Evolutionary conservation across 2,797 vertebrate genomes (phyloP), one percentile per base, ranked within the genome.

Genomic region (Ataeniobius toweri): DNA sequence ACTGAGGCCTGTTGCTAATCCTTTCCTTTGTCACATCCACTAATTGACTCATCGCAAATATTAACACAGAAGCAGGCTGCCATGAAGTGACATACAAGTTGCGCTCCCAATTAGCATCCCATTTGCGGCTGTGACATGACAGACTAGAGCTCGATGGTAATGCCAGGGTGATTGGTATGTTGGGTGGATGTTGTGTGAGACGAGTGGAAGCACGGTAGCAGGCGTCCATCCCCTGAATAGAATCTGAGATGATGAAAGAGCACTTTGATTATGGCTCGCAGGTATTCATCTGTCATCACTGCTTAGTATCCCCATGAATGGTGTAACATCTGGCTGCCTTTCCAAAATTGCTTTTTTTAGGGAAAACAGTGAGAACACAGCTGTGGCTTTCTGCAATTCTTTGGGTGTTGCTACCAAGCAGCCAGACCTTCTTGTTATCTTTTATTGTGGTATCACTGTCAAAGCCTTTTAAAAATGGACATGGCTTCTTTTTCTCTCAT

Each of bases 191-290:
- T 24, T n/a, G 9, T 44, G 65, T 56, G 44, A 8, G 26, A 28
- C 74, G 39, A 20, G 2, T 20, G 68, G 24, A 16, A 44, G 36
- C 18, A 0, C 6, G 5, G 41, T 39, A 20, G 78, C 80, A 80
- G 79, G 82, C 58, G 71, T 81, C 88, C 79, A 51, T 89, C 80
- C 77, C 76, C 79, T 80, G 89, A 92, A 94, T 87, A 90, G 83
- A 90, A 93, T 91, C 91, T 89, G 88, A 75, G 90, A 89, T 92
- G 93, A 95, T 94, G 89, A 94, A 92, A 90, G 90, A 89, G 88
- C 82, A 76, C 88, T 91, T 85, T 91, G 92, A 92, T 94, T 91
- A 86, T 85, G 26, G 84, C 86, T 85, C 59, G 83, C 84, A 89
- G 91, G 86, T 92, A 89, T 93, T 93, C 91, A 90, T 93, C 90